phyloP scores from a whole-genome alignment of 64 coral and sea anemone genomes.

The Montipora efflorescens region DNA sequence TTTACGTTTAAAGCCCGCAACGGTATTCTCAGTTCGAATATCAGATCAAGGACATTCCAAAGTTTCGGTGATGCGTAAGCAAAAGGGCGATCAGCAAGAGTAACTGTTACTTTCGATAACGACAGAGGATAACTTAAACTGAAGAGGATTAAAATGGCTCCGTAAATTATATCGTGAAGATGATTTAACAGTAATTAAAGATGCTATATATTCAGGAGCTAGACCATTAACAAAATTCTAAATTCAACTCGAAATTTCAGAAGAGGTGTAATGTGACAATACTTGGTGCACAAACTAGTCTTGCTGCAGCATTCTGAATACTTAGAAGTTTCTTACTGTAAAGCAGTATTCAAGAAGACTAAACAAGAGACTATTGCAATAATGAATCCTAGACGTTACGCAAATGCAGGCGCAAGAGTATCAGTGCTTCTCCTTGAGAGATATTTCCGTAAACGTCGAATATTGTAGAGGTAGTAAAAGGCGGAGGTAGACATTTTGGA shows the following conservation, averaged over 20 bases:
- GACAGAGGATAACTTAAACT: too few species aligned
- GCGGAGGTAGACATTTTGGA: not conserved
- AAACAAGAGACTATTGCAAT: not conserved
- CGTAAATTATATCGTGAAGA: too few species aligned
- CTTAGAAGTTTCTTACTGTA: not conserved
- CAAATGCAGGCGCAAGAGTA: not conserved
- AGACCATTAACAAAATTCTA: slow-evolving; percentile 16
- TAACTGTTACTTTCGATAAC: too few species aligned
- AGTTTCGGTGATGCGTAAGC: too few species aligned
- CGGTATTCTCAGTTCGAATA: too few species aligned
- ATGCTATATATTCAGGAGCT: not conserved
- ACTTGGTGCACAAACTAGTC: not conserved
- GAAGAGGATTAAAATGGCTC: too few species aligned
- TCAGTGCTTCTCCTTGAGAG: not conserved
- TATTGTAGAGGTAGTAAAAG: not conserved
- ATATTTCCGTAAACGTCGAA: not conserved
- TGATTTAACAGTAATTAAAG: too few species aligned
- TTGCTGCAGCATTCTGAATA: slow-evolving; percentile 14
- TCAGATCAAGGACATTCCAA: too few species aligned
- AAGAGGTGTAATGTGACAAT: slow-evolving; percentile 9
- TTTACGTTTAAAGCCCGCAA: too few species aligned
- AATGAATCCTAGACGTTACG: not conserved
- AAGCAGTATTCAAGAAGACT: too few species aligned
- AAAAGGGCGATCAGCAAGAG: too few species aligned
- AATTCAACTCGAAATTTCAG: not conserved